These are phyloP conservation scores for Isaurus tuberculatus DNA, from an alignment of 92 coral and sea anemone species.

Conservation along the genomic window DNA sequence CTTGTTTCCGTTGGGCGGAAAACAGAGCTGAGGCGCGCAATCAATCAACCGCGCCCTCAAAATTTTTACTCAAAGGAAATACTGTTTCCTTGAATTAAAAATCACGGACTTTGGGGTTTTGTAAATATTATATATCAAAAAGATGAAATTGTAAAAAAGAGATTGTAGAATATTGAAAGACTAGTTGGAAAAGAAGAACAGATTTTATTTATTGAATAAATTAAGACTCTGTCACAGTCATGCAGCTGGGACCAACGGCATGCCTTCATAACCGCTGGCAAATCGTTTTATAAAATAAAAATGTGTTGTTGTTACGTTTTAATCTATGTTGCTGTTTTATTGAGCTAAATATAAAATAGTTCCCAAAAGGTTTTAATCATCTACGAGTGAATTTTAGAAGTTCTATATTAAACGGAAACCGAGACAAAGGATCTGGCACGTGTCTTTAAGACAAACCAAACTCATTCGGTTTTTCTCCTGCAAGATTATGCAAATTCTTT, in stretches of 20 bases:
- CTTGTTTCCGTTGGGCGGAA: conserved; percentile 34
- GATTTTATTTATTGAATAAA: conserved; percentile 51
- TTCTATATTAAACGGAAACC: background rate
- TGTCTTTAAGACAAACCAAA: conserved; percentile 31
- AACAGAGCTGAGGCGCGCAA: conserved; percentile 16
- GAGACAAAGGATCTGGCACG: conserved; percentile 29
- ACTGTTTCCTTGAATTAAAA: conserved; percentile 4
- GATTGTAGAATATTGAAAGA: conserved; percentile 26
- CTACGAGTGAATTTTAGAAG: background rate
- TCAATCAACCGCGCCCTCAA: conserved; percentile 37
- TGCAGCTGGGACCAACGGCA: conserved; percentile 9
- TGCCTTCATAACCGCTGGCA: conserved; percentile 22
- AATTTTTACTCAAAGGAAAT: background rate
- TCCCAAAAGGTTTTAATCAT: background rate
- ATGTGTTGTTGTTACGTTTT: background rate
- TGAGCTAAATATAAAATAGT: background rate
- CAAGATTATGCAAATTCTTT: conserved; percentile 29
- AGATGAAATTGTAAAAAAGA: conserved; percentile 27
- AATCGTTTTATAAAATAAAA: conserved; percentile 11
- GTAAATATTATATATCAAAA: conserved; percentile 31
- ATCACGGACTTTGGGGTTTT: conserved; percentile 11
- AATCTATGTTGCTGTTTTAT: background rate
- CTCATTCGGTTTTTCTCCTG: conserved; percentile 36
- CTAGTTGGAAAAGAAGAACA: conserved; percentile 23
- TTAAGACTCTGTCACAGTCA: conserved; percentile 26